Evolutionary conservation across 2,888 invertebrate species (phyloP).

Genomic region (Scrobipalpa costella): DNA sequence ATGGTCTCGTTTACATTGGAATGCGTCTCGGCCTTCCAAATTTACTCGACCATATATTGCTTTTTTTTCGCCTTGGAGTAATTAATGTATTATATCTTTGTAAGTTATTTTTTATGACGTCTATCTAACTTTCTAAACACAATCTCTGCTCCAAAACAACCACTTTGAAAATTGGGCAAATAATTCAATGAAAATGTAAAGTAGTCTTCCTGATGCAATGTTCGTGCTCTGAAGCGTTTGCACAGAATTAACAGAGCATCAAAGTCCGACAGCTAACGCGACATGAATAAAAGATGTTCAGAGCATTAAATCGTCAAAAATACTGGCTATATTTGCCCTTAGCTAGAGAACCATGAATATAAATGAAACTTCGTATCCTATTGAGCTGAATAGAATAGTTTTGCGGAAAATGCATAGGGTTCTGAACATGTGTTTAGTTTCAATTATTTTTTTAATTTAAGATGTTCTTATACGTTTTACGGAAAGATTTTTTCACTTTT

Average conservation of each 20-base stretch:
- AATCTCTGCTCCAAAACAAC: conserved; percentile 3
- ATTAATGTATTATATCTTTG: no score
- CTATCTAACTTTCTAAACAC: neutral
- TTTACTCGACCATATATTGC: no score
- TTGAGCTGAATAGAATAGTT: no score
- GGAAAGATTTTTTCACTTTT: no score
- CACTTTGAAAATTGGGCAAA: conserved; percentile 7
- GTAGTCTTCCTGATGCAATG: conserved; percentile 5
- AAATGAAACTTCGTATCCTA: neutral
- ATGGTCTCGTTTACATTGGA: no score
- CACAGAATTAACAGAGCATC: conserved; percentile 36
- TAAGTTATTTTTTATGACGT: no score
- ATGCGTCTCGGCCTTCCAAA: no score
- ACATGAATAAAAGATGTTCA: conserved; percentile 27
- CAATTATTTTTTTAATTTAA: no score
- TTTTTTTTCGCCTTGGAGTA: no score
- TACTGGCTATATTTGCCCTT: conserved; percentile 3
- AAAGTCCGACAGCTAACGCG: conserved; percentile 34
- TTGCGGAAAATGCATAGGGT: no score
- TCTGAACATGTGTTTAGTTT: no score
- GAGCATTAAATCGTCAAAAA: conserved; percentile 16
- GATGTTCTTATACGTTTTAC: no score
- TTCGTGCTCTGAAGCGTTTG: conserved; percentile 30
- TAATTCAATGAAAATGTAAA: conserved; percentile 7
- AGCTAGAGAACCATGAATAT: neutral